Base-by-base conservation (phyloP, 2,797 vertebrate species). In the Psittacula derbiana region DNA sequence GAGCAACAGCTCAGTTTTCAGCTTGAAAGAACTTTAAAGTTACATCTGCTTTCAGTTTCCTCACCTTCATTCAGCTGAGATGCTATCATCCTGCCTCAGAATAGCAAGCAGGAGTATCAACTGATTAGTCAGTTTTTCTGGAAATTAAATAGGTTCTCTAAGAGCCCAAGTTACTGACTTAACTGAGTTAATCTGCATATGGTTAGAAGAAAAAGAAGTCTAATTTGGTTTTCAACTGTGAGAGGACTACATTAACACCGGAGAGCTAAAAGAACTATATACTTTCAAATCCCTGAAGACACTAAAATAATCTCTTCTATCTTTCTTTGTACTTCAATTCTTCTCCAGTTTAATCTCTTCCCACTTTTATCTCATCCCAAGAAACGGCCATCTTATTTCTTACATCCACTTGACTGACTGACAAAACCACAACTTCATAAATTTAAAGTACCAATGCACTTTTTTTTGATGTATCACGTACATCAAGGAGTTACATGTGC, bases 71-170 rank as follows among this genome's bases (percentile, higher is more conserved):
- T 11, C 41, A 91, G 36, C 18, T 74, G 38, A 73, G 21, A 74
- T 40, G 30, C 30, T 80, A 76, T 10, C 13, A 70, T 11, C 33
- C 65, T 30, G 12, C 25, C 65, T n/a, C 16, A 90, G 66, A 86
- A 78, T 0, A 80, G 28, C 0, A 0, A 86, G 19, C 24, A 61
- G 18, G 28, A 67, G 30, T 20, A 57, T 15, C 13, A 74, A 61
- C 24, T 4, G 7, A n/a, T 52, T 10, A 83, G 52, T 36, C 31
- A 24, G 5, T 47, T 86, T 69, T 84, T 66, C 66, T 79, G 38
- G 3, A 87, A 85, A 28, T 38, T 78, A 49, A 66, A 80, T 3
- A 75, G 20, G 69, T 50, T 84, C 13, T 69, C n/a, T 80, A 53
- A 58, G 88, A 88, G 67, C 12, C 55, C 62, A 21, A 41, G 46